phyloP scores from a whole-genome alignment of 2,113 vertebrate genomes.

The Phyllostomus discolor region DNA sequence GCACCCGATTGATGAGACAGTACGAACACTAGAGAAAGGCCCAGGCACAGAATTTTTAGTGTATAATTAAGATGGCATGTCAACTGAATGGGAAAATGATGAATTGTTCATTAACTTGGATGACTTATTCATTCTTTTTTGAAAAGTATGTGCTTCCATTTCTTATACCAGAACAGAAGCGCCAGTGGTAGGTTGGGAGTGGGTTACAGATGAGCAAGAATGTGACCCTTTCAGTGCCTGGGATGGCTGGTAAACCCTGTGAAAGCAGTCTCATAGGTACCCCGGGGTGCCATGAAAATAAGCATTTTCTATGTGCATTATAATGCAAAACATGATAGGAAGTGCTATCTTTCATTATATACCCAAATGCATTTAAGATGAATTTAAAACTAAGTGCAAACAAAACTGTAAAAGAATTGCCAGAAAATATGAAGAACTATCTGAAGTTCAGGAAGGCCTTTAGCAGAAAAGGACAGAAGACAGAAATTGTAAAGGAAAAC shows the following conservation, averaged over 20 bases:
- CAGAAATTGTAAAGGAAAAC: not conserved
- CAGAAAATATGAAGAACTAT: not conserved
- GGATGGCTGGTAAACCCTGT: too few relatives aligned
- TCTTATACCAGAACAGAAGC: not conserved
- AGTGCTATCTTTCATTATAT: not conserved
- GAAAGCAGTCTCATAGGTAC: not conserved
- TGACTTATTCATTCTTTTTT: not conserved
- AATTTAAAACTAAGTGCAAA: not conserved
- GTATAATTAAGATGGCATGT: not conserved
- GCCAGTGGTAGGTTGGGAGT: fast-evolving
- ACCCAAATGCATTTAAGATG: not conserved
- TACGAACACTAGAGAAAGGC: not conserved
- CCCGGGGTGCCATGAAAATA: not conserved
- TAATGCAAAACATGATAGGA: not conserved
- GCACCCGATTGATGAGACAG: not conserved
- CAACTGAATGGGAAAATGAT: not conserved
- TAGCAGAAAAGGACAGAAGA: not conserved
- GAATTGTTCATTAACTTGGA: not conserved
- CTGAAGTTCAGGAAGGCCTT: not conserved
- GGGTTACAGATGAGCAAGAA: not conserved
- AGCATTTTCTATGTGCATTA: not conserved
- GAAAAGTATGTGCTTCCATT: not conserved
- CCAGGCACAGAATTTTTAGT: not conserved
- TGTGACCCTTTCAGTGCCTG: not conserved
- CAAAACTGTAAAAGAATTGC: not conserved